A percentile compares a stretch with the other conserved stretches of the same genome.
These are phyloP conservation scores for Spilosoma lubricipeda DNA, from an alignment of 2,888 invertebrate genomes.

Conservation along the genomic window DNA sequence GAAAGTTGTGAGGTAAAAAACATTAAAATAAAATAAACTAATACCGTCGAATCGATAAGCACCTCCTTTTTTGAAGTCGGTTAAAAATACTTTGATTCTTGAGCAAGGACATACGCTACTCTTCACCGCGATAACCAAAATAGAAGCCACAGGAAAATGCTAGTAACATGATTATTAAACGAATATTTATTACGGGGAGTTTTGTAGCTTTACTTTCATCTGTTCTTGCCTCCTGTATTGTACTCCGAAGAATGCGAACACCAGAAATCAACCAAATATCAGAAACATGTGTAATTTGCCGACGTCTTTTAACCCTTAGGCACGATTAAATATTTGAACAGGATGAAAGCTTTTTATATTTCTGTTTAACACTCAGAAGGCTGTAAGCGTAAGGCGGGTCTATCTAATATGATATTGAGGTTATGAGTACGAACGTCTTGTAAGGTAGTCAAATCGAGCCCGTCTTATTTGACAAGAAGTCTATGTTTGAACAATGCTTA, in stretches of 20 bases:
- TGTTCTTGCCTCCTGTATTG: neutral
- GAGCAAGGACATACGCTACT: too few species aligned
- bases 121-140: too few species aligned
- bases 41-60: too few species aligned
- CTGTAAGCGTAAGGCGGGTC: neutral
- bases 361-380: neutral
- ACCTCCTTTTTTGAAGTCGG: too few species aligned
- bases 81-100: too few species aligned
- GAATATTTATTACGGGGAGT: too few species aligned
- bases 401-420: neutral
- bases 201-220: neutral
- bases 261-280: neutral
- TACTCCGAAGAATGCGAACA: neutral
- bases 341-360: constrained; percentile 34
- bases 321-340: constrained; percentile 48
- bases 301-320: neutral
- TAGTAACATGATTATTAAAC: too few species aligned
- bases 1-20: too few species aligned
- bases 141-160: too few species aligned
- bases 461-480: neutral
- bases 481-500: neutral
- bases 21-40: too few species aligned
- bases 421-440: neutral
- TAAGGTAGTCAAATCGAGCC: neutral
- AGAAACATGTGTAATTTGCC: constrained; percentile 4